Evolutionary conservation across 1,140 invertebrate species (phyloP).

Genomic region (Paraescarpia echinospica): DNA sequence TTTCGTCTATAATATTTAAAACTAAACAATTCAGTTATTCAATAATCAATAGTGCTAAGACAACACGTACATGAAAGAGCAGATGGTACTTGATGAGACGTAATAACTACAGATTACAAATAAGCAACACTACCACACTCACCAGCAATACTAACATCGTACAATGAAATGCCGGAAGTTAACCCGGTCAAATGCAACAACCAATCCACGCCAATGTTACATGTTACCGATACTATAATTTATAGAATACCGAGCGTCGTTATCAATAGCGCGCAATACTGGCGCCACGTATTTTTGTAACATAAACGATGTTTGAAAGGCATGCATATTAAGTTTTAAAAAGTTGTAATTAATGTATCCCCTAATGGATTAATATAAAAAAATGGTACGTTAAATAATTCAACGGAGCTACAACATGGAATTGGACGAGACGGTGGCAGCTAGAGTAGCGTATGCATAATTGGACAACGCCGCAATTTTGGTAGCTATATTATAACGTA

Average conservation of each 20-base stretch:
- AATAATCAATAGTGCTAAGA: background rate
- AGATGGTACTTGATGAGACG: background rate
- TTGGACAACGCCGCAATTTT: too few species aligned
- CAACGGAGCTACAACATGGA: too few species aligned
- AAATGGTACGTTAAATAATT: too few species aligned
- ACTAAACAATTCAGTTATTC: background rate
- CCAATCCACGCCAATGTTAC: background rate
- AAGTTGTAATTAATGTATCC: background rate
- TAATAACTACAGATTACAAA: background rate
- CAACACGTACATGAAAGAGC: background rate
- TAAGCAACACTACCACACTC: background rate
- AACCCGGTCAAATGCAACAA: background rate
- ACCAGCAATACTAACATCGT: background rate
- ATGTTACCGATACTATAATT: conserved; percentile 1
- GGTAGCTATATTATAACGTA: too few species aligned
- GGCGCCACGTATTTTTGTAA: background rate
- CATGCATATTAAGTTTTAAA: background rate
- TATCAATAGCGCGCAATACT: background rate
- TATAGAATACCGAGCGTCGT: background rate
- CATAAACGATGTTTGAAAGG: background rate
- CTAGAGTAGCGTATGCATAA: too few species aligned
- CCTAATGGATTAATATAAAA: too few species aligned
- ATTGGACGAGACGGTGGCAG: too few species aligned
- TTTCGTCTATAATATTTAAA: background rate
- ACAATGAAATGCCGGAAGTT: background rate